Evolutionary conservation across 2,888 invertebrate genomes (phyloP).

Genomic region (Leptodirus hochenwartii): DNA sequence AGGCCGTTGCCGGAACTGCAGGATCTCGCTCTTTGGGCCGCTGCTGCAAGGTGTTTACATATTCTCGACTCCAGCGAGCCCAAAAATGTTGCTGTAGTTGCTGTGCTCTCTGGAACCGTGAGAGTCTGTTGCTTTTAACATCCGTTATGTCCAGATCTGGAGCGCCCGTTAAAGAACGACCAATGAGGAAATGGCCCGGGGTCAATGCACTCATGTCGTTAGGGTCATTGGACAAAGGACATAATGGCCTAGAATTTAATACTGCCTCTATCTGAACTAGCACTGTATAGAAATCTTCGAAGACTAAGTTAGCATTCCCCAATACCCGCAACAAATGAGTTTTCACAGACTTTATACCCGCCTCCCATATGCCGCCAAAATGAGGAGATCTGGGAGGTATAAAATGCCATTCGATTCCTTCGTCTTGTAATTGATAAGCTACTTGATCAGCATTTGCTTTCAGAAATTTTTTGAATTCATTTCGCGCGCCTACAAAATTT

Average conservation of each 20-base stretch:
- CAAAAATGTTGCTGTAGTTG: constrained; percentile 7
- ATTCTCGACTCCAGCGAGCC: constrained; percentile 6
- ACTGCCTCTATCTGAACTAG: constrained; percentile 13
- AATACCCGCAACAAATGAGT: constrained; percentile 2
- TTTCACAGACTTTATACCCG: constrained; percentile 9
- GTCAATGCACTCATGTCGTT: constrained; percentile 10
- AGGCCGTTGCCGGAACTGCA: not conserved
- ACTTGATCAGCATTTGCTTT: no score
- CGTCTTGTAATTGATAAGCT: constrained; percentile 1
- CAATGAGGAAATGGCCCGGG: constrained; percentile 12
- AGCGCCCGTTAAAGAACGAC: constrained; percentile 8
- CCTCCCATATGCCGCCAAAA: constrained; percentile 14
- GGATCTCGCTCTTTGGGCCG: constrained; percentile 1
- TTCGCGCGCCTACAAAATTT: constrained; percentile 5
- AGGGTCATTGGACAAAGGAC: constrained; percentile 10
- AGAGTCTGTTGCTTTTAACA: constrained; percentile 4
- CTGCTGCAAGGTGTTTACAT: constrained; percentile 4
- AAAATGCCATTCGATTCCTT: constrained; percentile 14
- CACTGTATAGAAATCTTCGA: constrained; percentile 10
- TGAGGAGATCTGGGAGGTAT: constrained; percentile 13
- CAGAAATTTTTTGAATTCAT: constrained; percentile 6
- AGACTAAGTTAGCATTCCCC: constrained; percentile 9
- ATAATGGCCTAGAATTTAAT: constrained; percentile 13
- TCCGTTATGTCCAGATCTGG: constrained; percentile 10
- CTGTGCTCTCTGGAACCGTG: constrained; percentile 4